A percentile compares a stretch with the other conserved stretches of the same genome.
phyloP scores from a whole-genome alignment of 2,113 vertebrate genomes.

The Dasyprocta punctata region DNA sequence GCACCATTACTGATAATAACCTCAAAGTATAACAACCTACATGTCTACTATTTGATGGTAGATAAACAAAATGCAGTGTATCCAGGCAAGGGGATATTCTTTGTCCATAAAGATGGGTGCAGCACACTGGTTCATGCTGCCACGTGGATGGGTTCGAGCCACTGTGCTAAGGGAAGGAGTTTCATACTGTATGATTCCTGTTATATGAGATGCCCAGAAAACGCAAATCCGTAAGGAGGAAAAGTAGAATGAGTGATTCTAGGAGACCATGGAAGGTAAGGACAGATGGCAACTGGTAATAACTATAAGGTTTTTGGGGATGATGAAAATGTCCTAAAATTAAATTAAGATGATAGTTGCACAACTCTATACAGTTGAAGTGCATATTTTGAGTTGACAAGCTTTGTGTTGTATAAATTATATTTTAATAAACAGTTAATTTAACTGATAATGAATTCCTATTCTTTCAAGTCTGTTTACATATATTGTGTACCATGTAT shows the following conservation, averaged over 20 bases:
- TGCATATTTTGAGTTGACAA: not conserved
- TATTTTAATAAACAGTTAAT: not conserved
- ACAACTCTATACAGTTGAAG: not conserved
- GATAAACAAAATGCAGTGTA: not conserved
- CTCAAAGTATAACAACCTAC: not conserved
- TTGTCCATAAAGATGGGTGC: too few relatives aligned
- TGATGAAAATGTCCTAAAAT: not conserved
- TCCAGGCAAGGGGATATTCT: fast-evolving
- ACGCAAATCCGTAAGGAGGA: fast-evolving
- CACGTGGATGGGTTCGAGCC: not conserved
- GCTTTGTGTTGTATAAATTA: not conserved
- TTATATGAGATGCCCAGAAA: not conserved
- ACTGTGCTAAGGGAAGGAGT: fast-evolving
- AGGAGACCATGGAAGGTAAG: fast-evolving
- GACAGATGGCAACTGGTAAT: fast-evolving
- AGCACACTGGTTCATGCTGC: fast-evolving
- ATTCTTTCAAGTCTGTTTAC: not conserved
- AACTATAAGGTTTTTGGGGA: fast-evolving
- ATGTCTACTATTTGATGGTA: fast-evolving
- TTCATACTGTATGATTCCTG: not conserved
- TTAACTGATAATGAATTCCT: not conserved
- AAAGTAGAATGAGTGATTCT: fast-evolving
- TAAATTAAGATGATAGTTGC: not conserved
- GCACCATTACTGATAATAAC: not conserved
- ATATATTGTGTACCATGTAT: fast-evolving